Base-by-base conservation (phyloP, 2,888 invertebrate species). In the Drosophila austrosaltans region DNA sequence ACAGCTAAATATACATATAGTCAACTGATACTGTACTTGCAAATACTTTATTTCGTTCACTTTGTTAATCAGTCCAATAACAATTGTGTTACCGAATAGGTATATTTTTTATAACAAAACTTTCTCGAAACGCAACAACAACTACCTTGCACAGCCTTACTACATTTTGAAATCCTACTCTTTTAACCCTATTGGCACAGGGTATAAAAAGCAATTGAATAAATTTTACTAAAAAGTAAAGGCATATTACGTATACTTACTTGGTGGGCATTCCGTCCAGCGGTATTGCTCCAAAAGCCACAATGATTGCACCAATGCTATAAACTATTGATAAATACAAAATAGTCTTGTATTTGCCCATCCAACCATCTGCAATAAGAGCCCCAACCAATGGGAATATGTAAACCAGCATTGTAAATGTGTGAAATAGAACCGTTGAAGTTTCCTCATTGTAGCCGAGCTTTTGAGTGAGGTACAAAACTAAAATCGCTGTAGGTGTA, bases 291-390 rank as follows among this genome's bases (percentile, higher is more conserved):
- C 95, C 94, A 2, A 95, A 75, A 0, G 98, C 94, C 78, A 99
- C 93, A 6, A 97, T 91, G 8, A 96, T 91, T 82, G 96, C 97
- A n/a, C 98, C 99, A 4, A 94, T 63, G 0, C 96, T 96, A 90
- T 98, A 99, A 22, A 99, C 94, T 48, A 97, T 93, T 3, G 98
- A 98, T 20, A 99, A 93, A 92, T 96, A 98, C 40, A 98, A 93
- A 79, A 99, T 99, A 1, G 92, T 92, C 66, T 80, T 95, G 93
- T 96, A 99, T 93, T 98, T 96, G 61, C 99, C 99, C 54, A 98
- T 93, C 93, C 95, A 96, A 69, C 98, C 97, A 92, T 99, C 99
- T 0, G 99, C 98, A 44, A 99, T 93, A 89, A 99, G 96, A 30
- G 99, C 99, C 2, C 99, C 99, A 96, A 93, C 97, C 69, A 92